Percentiles rank a stretch among this genome's conserved stretches.
Evolutionary conservation across 2,888 invertebrate species (phyloP).

Genomic region (Parelbella ahira): DNA sequence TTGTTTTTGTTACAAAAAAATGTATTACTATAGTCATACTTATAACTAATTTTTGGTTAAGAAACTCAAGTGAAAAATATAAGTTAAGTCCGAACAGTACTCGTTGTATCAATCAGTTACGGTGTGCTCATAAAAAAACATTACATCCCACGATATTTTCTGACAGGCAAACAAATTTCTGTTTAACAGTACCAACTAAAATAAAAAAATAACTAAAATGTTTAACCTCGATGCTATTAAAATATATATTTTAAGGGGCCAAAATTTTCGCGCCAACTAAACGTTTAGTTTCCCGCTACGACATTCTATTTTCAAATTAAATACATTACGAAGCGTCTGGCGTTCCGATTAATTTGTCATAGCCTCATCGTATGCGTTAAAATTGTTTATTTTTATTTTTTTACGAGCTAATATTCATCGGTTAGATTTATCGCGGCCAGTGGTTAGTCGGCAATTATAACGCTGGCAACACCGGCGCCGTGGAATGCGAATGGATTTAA

Average conservation of each 20-base stretch:
- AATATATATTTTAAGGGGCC: conserved; percentile 9
- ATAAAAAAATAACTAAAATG: no score
- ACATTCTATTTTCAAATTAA: conserved; percentile 22
- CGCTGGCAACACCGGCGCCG: conserved; percentile 11
- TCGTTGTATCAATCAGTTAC: no score
- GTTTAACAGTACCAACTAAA: no score
- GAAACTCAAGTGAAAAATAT: no score
- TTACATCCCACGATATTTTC: no score
- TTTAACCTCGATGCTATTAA: no score
- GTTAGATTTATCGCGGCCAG: conserved; percentile 16
- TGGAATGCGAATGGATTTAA: conserved; percentile 15
- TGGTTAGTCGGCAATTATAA: conserved; percentile 20
- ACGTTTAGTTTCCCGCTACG: conserved; percentile 18
- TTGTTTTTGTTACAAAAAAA: no score
- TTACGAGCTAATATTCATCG: conserved; percentile 15
- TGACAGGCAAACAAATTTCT: no score
- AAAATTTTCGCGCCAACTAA: conserved; percentile 24
- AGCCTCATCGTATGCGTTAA: conserved; percentile 14
- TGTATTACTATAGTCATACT: no score
- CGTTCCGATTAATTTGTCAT: conserved; percentile 24
- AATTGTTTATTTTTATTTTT: conserved; percentile 24
- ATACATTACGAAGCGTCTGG: conserved; percentile 14
- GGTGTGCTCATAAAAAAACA: no score
- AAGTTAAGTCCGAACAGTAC: no score
- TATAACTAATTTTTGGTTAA: no score